Evolutionary conservation across 2,888 invertebrate genomes (phyloP), one percentile per base, ranked within the genome.

Genomic region (Eupsilia transversa): DNA sequence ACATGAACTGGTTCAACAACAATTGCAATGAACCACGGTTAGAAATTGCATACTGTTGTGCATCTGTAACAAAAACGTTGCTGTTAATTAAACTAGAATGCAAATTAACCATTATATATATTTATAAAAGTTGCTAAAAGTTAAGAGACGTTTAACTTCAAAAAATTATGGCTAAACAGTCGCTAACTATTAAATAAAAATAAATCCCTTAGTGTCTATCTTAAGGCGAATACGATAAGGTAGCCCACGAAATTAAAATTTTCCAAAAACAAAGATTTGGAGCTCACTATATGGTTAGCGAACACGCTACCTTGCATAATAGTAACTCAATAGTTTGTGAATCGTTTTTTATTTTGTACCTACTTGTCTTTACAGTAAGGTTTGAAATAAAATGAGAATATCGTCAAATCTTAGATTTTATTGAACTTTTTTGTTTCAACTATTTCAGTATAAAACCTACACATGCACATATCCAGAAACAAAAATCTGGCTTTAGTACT

Each of bases 1-100:
- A 95, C n/a, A 95, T 85, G 65, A 77, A 95, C 0, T 93, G 89
- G 79, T 94, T 93, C 27, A 94, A 74, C 74, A 95, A 89, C 70
- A 95, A 73, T 69, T 94, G 94, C 17, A 94, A 30, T 1, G 91
- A 84, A 0, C 94, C 95, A 82, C 93, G 89, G 54, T 86, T 92
- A 1, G 95, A 92, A 33, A 91, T 78, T 20, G 93, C 88, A 71
- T 92, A 95, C 73, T 90, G 89, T 46, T 91, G 86, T 41, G 75
- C 72, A 23, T 80, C 90, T 91, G 84, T 38, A 89, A 90, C 17
- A 74, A 54, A 73, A 43, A 46, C 2, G 0, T 33, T 63, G 23
- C 23, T 23, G 23, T 33, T 30, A 30, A 46, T 12, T 63, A 12
- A 27, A 49, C 17, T 43, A 17, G 4, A 43, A 17, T 43, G 17